Evolutionary conservation across 2,113 vertebrate genomes (phyloP).

Genomic region (Falco punctatus): DNA sequence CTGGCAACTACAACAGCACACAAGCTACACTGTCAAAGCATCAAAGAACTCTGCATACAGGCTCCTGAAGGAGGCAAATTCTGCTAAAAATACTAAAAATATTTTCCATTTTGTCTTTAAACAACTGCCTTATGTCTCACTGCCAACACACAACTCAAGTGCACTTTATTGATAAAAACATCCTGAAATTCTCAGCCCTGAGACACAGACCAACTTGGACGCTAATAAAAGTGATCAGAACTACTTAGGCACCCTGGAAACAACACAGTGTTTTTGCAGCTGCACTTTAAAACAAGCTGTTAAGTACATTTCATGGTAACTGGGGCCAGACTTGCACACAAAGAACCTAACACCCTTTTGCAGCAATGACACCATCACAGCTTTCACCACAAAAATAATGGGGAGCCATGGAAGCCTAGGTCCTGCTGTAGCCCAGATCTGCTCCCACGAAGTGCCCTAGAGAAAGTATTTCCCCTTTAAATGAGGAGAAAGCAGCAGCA

Average conservation of each 20-base stretch:
- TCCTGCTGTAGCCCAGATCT: not conserved
- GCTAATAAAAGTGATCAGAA: accelerated
- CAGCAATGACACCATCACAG: not conserved
- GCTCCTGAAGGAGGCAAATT: not conserved
- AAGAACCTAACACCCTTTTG: not conserved
- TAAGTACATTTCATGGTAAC: accelerated
- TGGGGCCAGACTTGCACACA: not conserved
- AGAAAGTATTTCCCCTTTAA: not conserved
- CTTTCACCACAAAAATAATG: accelerated
- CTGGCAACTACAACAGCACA: not conserved
- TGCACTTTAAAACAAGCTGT: not conserved
- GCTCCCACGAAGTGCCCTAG: not conserved
- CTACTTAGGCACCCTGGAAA: not conserved
- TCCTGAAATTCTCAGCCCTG: not conserved
- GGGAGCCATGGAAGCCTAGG: not conserved
- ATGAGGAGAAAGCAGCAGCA: not conserved
- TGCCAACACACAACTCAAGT: not conserved
- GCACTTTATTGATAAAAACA: not conserved
- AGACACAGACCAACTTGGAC: not conserved
- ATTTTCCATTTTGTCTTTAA: not conserved
- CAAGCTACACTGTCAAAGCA: accelerated
- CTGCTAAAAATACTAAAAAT: not conserved
- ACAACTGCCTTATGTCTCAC: not conserved
- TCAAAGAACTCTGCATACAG: accelerated
- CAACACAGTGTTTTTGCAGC: not conserved